phyloP scores from a whole-genome alignment of 2,113 vertebrate genomes.

The Phoenicopterus ruber region DNA sequence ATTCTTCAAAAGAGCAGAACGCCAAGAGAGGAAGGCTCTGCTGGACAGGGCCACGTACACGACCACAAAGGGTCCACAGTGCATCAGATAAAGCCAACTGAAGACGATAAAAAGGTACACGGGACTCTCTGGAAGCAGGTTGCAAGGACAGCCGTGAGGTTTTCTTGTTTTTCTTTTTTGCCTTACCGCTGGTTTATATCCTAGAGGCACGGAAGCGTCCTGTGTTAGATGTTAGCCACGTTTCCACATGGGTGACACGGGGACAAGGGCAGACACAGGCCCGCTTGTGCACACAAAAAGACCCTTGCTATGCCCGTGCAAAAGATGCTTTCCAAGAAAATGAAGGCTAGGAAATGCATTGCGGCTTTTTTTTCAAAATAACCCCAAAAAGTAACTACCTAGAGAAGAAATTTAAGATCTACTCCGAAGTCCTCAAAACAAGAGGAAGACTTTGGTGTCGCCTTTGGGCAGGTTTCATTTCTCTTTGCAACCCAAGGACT shows the following conservation, averaged over 20 bases:
- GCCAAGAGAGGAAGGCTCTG: neutral
- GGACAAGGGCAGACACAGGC: neutral
- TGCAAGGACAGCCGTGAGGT: neutral
- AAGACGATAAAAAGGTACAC: neutral
- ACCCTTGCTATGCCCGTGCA: rapidly evolving
- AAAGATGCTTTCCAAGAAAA: neutral
- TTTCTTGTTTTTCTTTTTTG: rapidly evolving
- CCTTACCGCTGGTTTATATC: neutral
- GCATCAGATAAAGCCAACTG: neutral
- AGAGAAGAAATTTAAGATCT: neutral
- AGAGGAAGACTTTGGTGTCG: neutral
- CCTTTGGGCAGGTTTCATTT: neutral
- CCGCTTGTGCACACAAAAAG: neutral
- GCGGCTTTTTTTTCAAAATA: neutral
- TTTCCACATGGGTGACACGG: neutral
- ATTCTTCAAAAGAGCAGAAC: neutral
- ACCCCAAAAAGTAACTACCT: neutral
- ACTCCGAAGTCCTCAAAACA: neutral
- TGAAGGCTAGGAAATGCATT: neutral
- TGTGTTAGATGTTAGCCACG: neutral
- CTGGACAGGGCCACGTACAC: neutral
- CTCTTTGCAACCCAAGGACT: neutral
- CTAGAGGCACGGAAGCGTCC: no score
- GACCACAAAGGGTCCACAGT: neutral
- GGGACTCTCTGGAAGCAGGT: neutral